These are phyloP conservation scores for Zaprionus gabonicus DNA, from an alignment of 1,140 invertebrate genomes.

Conservation along the genomic window DNA sequence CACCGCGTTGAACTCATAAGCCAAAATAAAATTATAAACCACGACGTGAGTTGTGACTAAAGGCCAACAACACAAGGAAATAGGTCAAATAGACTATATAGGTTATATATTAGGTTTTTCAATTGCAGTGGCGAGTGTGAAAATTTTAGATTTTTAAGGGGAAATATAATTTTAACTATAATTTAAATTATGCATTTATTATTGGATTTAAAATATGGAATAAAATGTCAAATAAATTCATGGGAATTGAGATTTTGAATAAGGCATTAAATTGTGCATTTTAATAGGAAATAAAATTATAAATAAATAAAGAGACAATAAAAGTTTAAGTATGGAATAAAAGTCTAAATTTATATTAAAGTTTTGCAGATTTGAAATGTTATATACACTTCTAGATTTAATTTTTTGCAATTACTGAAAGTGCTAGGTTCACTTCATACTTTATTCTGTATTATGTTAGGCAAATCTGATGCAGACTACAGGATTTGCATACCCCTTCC, in stretches of 20 bases:
- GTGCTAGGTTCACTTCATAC: background rate
- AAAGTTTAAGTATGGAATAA: too few relatives aligned
- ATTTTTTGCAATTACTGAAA: background rate
- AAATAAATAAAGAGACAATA: too few relatives aligned
- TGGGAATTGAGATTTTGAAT: too few relatives aligned
- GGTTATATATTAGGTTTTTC: background rate
- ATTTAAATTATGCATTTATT: too few relatives aligned
- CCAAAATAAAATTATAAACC: conserved; percentile 11
- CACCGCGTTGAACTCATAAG: conserved; percentile 20
- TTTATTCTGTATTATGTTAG: background rate
- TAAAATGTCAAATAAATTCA: too few relatives aligned
- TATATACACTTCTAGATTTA: too few relatives aligned
- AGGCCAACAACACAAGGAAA: conserved; percentile 5
- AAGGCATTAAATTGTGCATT: too few relatives aligned
- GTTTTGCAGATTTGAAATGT: too few relatives aligned
- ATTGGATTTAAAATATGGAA: too few relatives aligned
- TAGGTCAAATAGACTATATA: conserved; percentile 11
- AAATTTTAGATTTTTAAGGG: background rate
- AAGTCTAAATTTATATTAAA: too few relatives aligned
- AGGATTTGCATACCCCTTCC: background rate
- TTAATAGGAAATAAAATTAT: too few relatives aligned
- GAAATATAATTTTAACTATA: background rate
- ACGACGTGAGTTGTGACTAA: background rate
- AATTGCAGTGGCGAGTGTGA: background rate
- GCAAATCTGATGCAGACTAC: background rate